Evolutionary conservation across 2,797 vertebrate species (phyloP).

Genomic region (Glossophaga mutica): DNA sequence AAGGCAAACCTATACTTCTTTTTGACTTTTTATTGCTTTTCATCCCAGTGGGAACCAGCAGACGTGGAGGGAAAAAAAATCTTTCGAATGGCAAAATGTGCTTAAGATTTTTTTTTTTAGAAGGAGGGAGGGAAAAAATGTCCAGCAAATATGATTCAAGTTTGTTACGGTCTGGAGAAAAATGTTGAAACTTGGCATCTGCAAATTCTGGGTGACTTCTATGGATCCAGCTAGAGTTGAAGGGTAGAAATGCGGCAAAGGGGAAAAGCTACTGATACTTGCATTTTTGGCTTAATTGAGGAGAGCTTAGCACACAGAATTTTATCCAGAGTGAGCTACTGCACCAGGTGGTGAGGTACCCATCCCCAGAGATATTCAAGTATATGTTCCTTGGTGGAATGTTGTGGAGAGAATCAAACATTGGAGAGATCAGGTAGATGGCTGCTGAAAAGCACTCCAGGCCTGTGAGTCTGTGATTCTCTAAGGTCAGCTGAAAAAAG

Average conservation of each 20-base stretch:
- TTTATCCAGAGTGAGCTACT: not conserved
- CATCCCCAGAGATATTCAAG: not conserved
- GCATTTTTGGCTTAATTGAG: not conserved
- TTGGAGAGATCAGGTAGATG: not conserved
- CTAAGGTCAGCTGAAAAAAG: not conserved
- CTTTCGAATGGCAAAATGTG: constrained; percentile 75
- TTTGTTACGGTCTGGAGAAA: constrained; percentile 15
- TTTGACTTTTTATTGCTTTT: constrained; percentile 86
- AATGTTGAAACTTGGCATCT: not conserved
- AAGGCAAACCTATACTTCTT: constrained; percentile 85
- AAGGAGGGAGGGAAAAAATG: not conserved
- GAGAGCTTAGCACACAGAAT: not conserved
- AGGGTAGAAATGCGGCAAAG: not conserved
- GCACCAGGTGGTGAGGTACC: not conserved
- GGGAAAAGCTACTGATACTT: not conserved
- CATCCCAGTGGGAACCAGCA: constrained; percentile 83
- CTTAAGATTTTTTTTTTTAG: constrained; percentile 68
- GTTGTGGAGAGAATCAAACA: not conserved
- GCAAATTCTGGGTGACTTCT: constrained; percentile 30
- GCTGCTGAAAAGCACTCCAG: not conserved
- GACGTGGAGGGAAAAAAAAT: constrained; percentile 62
- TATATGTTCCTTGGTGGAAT: not conserved
- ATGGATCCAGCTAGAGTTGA: not conserved
- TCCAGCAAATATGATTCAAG: not conserved
- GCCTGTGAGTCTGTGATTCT: not conserved